Base-by-base conservation (phyloP, 2,888 invertebrate genomes). In the Carabus problematicus region DNA sequence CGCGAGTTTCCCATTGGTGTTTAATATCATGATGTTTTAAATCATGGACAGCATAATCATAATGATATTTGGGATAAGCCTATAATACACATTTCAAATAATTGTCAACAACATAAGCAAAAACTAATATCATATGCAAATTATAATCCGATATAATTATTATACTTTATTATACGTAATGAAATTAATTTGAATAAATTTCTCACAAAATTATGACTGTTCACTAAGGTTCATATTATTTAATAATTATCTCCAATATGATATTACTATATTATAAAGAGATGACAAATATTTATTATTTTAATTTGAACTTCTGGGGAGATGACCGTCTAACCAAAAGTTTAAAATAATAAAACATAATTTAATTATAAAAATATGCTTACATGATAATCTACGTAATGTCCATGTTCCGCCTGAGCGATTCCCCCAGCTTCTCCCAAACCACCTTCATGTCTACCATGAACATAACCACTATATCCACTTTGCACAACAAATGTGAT, bases 1-100 rank as follows among this genome's bases (percentile, higher is more conserved):
- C 82, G 59, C 83, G 75, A 18, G 82, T 81, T 74, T 83, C 83
- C 80, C 81, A 82, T 73, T 82, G 82, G 70, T 78, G 81, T 74
- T 83, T 83, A 70, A 82, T 80, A 73, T 83, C 83, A 72, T 82
- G 81, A n/a, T 82, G 82, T 74, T 82, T 81, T n/a, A 82, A 78
- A 73, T 83, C 83, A 74, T 82, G 81, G 47, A 83, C 83, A 62
- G 81, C 80, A 73, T 83, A 83, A 70, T 82, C 82, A 76, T 79
- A 83, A 71, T 82, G 82, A 75, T 82, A 83, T 72, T 81, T 80
- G 16, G 82, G 80, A 71, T 78, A 79, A 40, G 80, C 79, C 82
- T 82, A 73, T 59, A 79, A 78, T 42, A n/a, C n/a, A n/a, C n/a
- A n/a, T n/a, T n/a, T n/a, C n/a, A n/a, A 70, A 70, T 42, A 66